Evolutionary conservation across 2,797 vertebrate species (phyloP).

Genomic region (Pristis pectinata): DNA sequence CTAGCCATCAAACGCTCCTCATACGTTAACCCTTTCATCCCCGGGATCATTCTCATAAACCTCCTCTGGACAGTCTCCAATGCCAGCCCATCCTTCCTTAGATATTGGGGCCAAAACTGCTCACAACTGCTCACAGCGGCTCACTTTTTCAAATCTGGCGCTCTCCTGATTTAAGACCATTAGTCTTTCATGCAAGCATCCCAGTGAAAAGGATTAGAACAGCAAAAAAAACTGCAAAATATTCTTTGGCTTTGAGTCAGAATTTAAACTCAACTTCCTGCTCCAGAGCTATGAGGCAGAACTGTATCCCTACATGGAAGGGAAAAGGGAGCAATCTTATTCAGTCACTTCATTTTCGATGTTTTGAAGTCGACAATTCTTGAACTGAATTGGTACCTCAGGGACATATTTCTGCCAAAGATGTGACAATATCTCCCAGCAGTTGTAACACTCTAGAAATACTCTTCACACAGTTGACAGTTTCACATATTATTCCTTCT

Average conservation of each 20-base stretch:
- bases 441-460: neutral
- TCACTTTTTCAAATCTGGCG: neutral
- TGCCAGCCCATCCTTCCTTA: too few species aligned
- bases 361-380: neutral
- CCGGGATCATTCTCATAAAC: too few species aligned
- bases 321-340: neutral
- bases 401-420: neutral
- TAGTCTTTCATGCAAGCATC: neutral
- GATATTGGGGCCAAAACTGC: too few species aligned
- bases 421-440: neutral
- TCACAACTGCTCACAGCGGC: too few species aligned
- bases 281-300: neutral
- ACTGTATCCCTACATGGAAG: neutral
- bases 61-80: too few species aligned
- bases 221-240: neutral
- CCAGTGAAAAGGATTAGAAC: neutral
- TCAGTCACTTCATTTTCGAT: neutral
- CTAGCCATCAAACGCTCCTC: too few species aligned
- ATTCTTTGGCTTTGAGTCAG: neutral
- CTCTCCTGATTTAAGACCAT: neutral
- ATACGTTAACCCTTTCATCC: too few species aligned
- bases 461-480: neutral
- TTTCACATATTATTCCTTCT: neutral
- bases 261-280: neutral
- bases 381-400: neutral